Conservation (phyloP, 2,888 invertebrate genomes). For the Xylocampa areola region DNA sequence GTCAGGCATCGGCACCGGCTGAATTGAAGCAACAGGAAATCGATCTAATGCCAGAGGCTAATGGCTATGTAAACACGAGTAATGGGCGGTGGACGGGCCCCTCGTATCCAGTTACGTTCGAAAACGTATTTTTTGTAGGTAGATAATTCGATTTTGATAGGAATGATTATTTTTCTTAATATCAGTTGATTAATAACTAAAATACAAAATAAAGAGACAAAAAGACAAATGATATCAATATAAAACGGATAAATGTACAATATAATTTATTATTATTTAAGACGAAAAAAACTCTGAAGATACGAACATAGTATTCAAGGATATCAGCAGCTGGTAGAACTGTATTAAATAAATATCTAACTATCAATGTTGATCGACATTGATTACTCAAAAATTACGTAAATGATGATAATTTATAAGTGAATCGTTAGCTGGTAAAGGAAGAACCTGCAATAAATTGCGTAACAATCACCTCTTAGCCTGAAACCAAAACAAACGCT, state of each 20-base stretch:
- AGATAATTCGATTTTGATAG: constrained; percentile 14
- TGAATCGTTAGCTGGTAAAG: constrained; percentile 49
- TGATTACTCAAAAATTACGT: constrained; percentile 36
- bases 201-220: background rate
- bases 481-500: constrained; percentile 73
- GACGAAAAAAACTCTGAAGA: constrained; percentile 9
- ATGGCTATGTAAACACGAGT: constrained; percentile 69
- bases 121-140: constrained; percentile 30
- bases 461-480: constrained; percentile 71
- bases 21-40: constrained; percentile 69
- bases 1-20: constrained; percentile 30
- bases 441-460: constrained; percentile 63
- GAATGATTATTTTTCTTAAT: too few species aligned
- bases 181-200: constrained; percentile 3
- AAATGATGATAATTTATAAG: constrained; percentile 24
- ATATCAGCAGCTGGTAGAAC: constrained; percentile 15
- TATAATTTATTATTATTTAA: constrained; percentile 15
- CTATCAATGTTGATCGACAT: constrained; percentile 25
- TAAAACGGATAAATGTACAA: constrained; percentile 3
- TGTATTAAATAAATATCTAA: constrained; percentile 6
- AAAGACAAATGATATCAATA: background rate
- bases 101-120: constrained; percentile 41
- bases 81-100: constrained; percentile 55
- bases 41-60: constrained; percentile 69
- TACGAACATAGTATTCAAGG: constrained; percentile 12